phyloP scores from a whole-genome alignment of 1,140 invertebrate species.

The Halesus radiatus region DNA sequence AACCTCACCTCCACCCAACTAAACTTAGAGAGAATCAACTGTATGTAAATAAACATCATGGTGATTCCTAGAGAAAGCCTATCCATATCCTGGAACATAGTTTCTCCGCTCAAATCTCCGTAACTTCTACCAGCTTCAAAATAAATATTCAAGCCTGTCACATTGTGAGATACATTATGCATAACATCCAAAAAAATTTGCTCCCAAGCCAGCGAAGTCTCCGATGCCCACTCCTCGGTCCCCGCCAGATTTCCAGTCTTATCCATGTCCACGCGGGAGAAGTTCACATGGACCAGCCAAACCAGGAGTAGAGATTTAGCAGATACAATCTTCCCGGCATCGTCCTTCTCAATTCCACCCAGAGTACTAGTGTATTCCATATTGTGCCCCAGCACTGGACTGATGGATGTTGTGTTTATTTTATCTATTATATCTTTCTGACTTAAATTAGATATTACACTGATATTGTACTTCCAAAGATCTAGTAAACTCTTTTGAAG shows the following conservation, averaged over 20 bases:
- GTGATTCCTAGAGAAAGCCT: conserved; percentile 78
- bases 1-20: conserved; percentile 82
- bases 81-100: conserved; percentile 81
- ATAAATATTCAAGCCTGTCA: conserved; percentile 67
- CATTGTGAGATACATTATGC: conserved; percentile 61
- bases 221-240: conserved; percentile 80
- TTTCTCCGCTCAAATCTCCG: conserved; percentile 77
- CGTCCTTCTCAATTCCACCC: conserved; percentile 74
- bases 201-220: conserved; percentile 78
- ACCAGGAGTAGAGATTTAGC: conserved; percentile 75
- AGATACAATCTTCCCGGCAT: conserved; percentile 73
- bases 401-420: conserved; percentile 73
- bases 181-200: conserved; percentile 72
- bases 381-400: conserved; percentile 76
- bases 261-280: conserved; percentile 75
- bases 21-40: conserved; percentile 80
- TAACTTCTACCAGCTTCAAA: conserved; percentile 80
- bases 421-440: conserved; percentile 75
- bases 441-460: conserved; percentile 70
- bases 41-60: conserved; percentile 82
- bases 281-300: conserved; percentile 79
- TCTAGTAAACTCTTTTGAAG: conserved; percentile 77
- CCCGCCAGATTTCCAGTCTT: conserved; percentile 78
- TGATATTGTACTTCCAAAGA: conserved; percentile 77
- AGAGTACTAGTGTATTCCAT: conserved; percentile 76